These are phyloP conservation scores for Zonotrichia albicollis DNA, from an alignment of 2,797 vertebrate species.

Conservation along the genomic window DNA sequence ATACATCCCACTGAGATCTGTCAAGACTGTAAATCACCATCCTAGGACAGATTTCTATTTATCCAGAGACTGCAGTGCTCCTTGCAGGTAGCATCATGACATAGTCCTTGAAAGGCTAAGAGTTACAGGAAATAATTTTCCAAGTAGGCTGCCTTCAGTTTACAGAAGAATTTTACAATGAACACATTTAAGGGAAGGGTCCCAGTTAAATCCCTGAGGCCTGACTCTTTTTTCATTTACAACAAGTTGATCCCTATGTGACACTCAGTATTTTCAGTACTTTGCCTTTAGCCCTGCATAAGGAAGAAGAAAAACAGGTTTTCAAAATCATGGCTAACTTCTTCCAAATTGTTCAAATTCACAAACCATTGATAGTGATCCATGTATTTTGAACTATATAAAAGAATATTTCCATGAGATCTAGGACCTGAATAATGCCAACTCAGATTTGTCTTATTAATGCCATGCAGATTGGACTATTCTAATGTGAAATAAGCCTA, in stretches of 20 bases:
- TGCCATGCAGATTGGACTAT: neutral
- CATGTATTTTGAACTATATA: neutral
- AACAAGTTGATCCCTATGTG: neutral
- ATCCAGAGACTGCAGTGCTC: neutral
- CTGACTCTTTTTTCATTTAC: neutral
- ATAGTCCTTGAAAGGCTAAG: neutral
- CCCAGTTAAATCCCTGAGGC: neutral
- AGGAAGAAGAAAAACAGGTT: neutral
- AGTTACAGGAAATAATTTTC: neutral
- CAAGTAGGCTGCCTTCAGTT: neutral
- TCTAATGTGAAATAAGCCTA: neutral
- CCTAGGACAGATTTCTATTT: slow-evolving; percentile 14
- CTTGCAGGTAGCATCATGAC: neutral
- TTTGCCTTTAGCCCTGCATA: neutral
- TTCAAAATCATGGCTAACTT: neutral
- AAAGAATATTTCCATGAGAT: neutral
- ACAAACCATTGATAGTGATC: neutral
- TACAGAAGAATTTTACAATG: neutral
- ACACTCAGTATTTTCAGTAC: neutral
- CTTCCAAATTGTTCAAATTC: neutral
- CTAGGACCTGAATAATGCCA: neutral
- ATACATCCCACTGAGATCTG: neutral
- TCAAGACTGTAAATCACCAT: slow-evolving; percentile 39
- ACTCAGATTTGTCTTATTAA: neutral
- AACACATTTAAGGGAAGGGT: neutral